Conservation (phyloP, 2,797 vertebrate genomes). For the Lemur catta region DNA sequence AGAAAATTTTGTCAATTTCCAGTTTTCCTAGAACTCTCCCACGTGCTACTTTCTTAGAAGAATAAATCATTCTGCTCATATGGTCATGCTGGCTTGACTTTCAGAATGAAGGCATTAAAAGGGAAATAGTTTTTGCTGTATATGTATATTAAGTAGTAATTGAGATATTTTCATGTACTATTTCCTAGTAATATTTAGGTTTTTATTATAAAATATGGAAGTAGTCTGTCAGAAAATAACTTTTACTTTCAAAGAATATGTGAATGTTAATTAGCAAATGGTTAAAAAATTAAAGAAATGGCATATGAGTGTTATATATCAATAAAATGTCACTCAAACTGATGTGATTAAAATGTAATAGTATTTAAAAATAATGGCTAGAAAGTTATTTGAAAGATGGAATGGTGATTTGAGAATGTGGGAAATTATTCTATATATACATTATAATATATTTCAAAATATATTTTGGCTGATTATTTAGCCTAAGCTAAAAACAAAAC, state of each 20-base stretch:
- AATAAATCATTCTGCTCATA: not conserved
- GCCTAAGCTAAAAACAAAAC: constrained; percentile 26
- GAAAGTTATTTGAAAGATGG: constrained; percentile 45
- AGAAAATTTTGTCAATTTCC: not conserved
- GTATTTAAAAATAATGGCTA: constrained; percentile 63
- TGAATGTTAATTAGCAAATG: not conserved
- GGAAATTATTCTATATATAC: constrained; percentile 68
- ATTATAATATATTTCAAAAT: constrained; percentile 53
- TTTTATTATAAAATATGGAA: not conserved
- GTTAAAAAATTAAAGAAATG: not conserved
- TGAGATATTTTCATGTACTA: not conserved
- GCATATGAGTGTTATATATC: not conserved
- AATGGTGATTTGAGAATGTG: constrained; percentile 61
- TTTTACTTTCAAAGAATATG: not conserved
- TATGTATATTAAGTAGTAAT: not conserved
- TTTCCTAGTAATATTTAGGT: not conserved
- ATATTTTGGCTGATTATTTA: constrained; percentile 65
- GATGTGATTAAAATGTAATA: constrained; percentile 55
- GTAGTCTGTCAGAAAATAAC: constrained; percentile 10
- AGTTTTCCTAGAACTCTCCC: not conserved
- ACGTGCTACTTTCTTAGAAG: not conserved
- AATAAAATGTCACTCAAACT: not conserved
- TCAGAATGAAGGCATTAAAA: not conserved
- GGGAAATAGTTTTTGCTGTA: not conserved
- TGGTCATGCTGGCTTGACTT: not conserved